phyloP scores from a whole-genome alignment of 2,113 vertebrate species.

The Halichoerus grypus region DNA sequence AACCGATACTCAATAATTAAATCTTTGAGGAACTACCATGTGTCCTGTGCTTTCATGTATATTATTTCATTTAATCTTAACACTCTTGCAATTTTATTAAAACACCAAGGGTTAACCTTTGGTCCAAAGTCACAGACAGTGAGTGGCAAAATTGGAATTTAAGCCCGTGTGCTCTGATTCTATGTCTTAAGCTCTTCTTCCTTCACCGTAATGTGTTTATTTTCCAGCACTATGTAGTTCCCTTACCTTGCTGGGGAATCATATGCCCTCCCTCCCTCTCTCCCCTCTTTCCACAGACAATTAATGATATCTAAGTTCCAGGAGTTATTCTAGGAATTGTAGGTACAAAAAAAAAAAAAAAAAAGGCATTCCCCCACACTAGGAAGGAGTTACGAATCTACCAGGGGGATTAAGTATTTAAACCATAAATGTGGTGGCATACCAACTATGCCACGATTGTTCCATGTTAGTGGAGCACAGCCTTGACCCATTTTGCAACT shows the following conservation, averaged over 20 bases:
- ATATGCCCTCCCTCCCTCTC: background rate
- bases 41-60: background rate
- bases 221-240: background rate
- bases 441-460: background rate
- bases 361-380: background rate
- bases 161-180: background rate
- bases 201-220: background rate
- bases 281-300: background rate
- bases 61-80: conserved; percentile 1
- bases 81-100: background rate
- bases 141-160: background rate
- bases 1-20: background rate
- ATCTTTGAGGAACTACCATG: background rate
- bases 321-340: background rate
- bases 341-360: background rate
- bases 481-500: background rate
- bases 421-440: background rate
- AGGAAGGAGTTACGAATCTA: background rate
- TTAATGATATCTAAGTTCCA: background rate
- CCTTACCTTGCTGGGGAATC: background rate
- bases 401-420: background rate
- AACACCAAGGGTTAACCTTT: background rate
- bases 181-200: background rate
- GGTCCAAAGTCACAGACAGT: background rate
- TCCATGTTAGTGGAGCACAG: background rate